Base-by-base conservation (phyloP, 2,888 invertebrate genomes). In the Agrilus cyanescens region DNA sequence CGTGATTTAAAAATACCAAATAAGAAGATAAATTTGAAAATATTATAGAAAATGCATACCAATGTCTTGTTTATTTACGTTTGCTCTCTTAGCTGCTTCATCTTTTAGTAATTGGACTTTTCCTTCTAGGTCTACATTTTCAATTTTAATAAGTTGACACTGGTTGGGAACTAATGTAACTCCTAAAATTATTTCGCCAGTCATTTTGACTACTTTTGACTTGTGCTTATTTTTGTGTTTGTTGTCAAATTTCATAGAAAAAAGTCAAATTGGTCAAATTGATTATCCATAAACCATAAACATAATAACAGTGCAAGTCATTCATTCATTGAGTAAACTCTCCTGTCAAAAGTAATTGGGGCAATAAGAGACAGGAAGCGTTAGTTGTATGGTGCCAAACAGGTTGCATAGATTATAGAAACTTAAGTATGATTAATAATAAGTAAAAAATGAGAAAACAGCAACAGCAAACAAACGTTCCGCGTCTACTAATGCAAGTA, bases 111-210 rank as follows among this genome's bases (percentile, higher is more conserved):
- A 60, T 44, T 73, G 71, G 1, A 82, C 76, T 55, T 77, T 80
- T 29, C 70, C 71, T 37, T 80, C 74, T 15, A 82, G 64, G 44
- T 74, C 69, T 41, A 78, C 69, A 57, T 79, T 74, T 46, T 75
- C 76, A 34, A 82, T 55, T 56, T 73, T 73, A 42, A 78, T 59
- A 36, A 73, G 68, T 51, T 71, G 70, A 46, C 71, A 70, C 36
- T 70, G 61, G 49, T 69, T 69, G 37, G 69, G 66, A 46, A 68
- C 61, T 45, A 74, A 62, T 54, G 74, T 67, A 44, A 77, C 60
- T 36, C 75, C 73, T 36, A 77, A 63, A 46, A 56, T 52, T 32
- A 63, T 46, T 52, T 45, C 59, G 44, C 54, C 48, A 37, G 37
- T 44, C 45, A 46, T 49, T 36, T 36, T 46, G 12, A 20, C 8